These are phyloP conservation scores for Vanessa atalanta DNA, from an alignment of 1,140 invertebrate genomes.

Conservation along the genomic window DNA sequence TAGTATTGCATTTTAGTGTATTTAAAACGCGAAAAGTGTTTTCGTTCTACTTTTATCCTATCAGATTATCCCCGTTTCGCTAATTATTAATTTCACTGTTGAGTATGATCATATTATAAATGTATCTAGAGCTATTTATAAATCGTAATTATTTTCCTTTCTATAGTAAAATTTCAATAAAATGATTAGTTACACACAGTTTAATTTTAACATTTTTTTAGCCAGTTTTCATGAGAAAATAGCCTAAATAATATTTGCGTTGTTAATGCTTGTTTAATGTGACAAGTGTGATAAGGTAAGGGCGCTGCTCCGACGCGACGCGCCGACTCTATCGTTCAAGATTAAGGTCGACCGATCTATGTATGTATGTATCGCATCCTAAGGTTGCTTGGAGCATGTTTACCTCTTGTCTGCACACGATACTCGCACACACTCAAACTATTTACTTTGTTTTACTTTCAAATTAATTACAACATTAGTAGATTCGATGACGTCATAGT, in stretches of 20 bases:
- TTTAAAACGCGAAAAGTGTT: too few relatives aligned
- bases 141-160: too few relatives aligned
- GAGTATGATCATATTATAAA: too few relatives aligned
- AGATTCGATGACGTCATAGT: slow-evolving; percentile 10
- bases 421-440: slow-evolving; percentile 13
- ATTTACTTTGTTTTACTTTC: slow-evolving; percentile 29
- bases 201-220: neutral
- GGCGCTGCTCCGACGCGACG: slow-evolving; percentile 55
- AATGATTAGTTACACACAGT: neutral
- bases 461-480: slow-evolving; percentile 22
- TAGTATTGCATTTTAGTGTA: too few relatives aligned
- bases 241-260: slow-evolving; percentile 3
- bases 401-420: slow-evolving; percentile 28
- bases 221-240: neutral
- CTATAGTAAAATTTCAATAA: too few relatives aligned
- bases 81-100: too few relatives aligned
- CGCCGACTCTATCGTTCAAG: slow-evolving; percentile 70
- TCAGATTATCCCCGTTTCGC: too few relatives aligned
- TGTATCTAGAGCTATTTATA: too few relatives aligned
- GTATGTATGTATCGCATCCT: slow-evolving; percentile 37
- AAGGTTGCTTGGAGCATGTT: slow-evolving; percentile 44
- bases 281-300: slow-evolving; percentile 42
- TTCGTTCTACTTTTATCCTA: too few relatives aligned
- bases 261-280: slow-evolving; percentile 17
- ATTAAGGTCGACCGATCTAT: slow-evolving; percentile 69